Base-by-base conservation (phyloP, 1,140 invertebrate genomes). In the Brachionus sp. region DNA sequence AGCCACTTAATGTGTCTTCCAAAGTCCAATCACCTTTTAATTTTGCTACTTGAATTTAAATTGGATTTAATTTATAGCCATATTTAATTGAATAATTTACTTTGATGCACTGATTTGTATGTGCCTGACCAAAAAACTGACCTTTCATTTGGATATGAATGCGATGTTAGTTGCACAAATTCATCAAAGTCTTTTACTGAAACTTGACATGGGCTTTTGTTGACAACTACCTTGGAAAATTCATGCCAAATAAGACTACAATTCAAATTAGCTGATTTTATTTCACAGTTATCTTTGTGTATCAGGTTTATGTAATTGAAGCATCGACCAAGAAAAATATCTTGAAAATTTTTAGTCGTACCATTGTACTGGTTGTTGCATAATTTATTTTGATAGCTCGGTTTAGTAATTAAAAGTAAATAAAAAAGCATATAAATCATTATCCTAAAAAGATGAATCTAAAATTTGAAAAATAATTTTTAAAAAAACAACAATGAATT, bases 51-150 rank as follows among this genome's bases (percentile, higher is more conserved):
- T 9, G 13, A 62, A 13, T 19, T 9, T 62, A 9, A 29, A 53
- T 13, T 5, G 35, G 12, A 80, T 62, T 12, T 16, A 44, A 80
- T 9, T 23, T 66, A 25, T 10, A 16, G 12, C 16, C 10, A n/a
- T 5, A 13, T 39, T n/a, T 42, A 29, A n/a, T 3, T 53, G 25
- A 57, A 62, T 25, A 12, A 19, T 33, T 62, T 80, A 80, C 77
- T 62, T 39, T 80, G 35, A 80, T 80, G 77, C 33, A 33, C 62
- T 10, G 2, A 1, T 29, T 19, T 19, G 37, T 80, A 29, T 1
- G 77, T 80, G 5, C 77, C 77, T 23, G 77, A 80, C 77, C 77
- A 80, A 13, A 80, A 62, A 37, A 80, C 19, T 33, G 77, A 19
- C 6, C n/a, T 66, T 12, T 62, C 33, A 42, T 39, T 44, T 16